Conservation (phyloP, 1,140 invertebrate species). For the Heliconius himera region DNA sequence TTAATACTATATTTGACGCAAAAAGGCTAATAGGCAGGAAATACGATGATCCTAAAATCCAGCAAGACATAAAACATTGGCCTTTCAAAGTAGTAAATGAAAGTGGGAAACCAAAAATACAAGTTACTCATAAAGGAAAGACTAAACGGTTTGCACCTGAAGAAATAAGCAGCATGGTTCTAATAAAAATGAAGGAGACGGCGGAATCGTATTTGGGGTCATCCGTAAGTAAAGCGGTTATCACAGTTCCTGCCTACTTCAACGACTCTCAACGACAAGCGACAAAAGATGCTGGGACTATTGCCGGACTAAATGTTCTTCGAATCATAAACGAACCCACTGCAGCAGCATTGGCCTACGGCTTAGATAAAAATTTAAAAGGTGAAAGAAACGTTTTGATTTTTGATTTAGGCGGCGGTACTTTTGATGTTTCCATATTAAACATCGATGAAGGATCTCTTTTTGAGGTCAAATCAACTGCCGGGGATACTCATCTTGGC, state of each 20-base stretch:
- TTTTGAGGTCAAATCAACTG: constrained; percentile 90
- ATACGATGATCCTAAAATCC: constrained; percentile 87
- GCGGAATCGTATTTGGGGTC: constrained; percentile 87
- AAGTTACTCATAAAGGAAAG: constrained; percentile 88
- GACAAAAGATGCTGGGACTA: constrained; percentile 60
- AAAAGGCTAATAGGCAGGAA: constrained; percentile 86
- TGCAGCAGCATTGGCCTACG: constrained; percentile 90
- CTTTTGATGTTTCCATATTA: constrained; percentile 93
- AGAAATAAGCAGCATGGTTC: constrained; percentile 90
- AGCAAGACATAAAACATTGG: constrained; percentile 89
- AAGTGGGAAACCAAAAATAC: constrained; percentile 85
- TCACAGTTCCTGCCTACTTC: constrained; percentile 71
- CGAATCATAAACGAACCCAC: constrained; percentile 90
- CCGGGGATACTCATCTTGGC: constrained; percentile 88
- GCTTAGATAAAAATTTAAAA: constrained; percentile 86
- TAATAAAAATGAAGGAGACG: constrained; percentile 22
- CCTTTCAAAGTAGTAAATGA: constrained; percentile 88
- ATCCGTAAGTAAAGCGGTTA: constrained; percentile 85
- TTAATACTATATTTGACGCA: constrained; percentile 81
- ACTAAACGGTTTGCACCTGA: constrained; percentile 88
- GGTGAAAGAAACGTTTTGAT: constrained; percentile 84
- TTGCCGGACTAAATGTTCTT: constrained; percentile 86
- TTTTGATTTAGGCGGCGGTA: constrained; percentile 83
- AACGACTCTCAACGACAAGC: not conserved
- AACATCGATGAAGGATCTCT: constrained; percentile 92